Conservation (phyloP, 2,888 invertebrate species). For the Nudaria mundana region DNA sequence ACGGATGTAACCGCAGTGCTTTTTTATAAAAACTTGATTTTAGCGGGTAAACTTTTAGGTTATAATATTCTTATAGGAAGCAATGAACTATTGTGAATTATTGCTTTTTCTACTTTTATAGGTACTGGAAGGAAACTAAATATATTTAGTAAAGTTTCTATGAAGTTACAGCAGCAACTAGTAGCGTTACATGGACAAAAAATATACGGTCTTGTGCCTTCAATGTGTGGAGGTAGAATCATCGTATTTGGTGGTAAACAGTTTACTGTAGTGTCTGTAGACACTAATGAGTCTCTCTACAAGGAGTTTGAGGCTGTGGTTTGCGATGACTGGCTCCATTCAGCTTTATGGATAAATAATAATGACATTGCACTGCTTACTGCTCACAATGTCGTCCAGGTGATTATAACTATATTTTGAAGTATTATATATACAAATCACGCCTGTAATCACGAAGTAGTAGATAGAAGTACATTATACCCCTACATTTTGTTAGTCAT, state of each 20-base stretch:
- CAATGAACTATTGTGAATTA: not conserved
- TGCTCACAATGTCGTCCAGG: constrained; percentile 84
- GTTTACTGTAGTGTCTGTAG: constrained; percentile 50
- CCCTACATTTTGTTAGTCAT: too few relatives aligned
- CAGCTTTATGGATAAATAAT: constrained; percentile 73
- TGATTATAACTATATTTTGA: constrained; percentile 29
- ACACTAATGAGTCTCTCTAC: constrained; percentile 21
- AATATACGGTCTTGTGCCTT: constrained; percentile 78
- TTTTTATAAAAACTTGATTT: constrained; percentile 54
- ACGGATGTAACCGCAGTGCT: constrained; percentile 79
- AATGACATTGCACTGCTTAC: constrained; percentile 79
- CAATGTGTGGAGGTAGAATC: constrained; percentile 45
- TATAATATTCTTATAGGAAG: constrained; percentile 6
- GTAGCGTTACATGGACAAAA: constrained; percentile 70
- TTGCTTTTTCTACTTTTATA: constrained; percentile 33
- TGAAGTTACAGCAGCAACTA: constrained; percentile 38
- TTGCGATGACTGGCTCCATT: constrained; percentile 85
- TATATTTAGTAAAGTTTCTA: constrained; percentile 45
- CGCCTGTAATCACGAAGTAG: too few relatives aligned
- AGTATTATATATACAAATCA: too few relatives aligned
- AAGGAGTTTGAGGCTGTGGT: constrained; percentile 41
- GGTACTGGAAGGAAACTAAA: constrained; percentile 77
- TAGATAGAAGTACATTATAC: too few relatives aligned
- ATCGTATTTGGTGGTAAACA: constrained; percentile 82
- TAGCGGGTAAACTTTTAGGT: constrained; percentile 66